phyloP scores from a whole-genome alignment of 1,140 invertebrate genomes.

The Manduca sexta region DNA sequence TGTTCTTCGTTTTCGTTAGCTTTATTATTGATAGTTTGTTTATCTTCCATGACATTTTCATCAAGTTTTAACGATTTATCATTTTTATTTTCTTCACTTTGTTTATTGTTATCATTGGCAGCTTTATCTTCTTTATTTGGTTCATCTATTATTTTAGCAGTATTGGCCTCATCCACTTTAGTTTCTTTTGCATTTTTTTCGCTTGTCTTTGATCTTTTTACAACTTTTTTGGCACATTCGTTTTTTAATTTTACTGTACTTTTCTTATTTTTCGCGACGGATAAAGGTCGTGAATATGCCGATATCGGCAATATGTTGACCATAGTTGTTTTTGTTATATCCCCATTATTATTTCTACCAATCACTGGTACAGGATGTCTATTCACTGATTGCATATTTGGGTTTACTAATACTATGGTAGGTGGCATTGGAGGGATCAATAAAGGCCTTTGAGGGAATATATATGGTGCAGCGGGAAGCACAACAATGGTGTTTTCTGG shows the following conservation, averaged over 20 bases:
- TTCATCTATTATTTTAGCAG: constrained; percentile 1
- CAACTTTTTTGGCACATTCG: constrained; percentile 25
- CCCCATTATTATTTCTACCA: constrained; percentile 44
- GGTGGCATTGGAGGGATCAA: constrained; percentile 56
- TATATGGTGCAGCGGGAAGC: constrained; percentile 55
- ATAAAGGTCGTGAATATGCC: constrained; percentile 72
- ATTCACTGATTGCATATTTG: constrained; percentile 48
- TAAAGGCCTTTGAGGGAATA: constrained; percentile 58
- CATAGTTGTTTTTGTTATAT: constrained; percentile 76
- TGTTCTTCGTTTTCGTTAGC: no score
- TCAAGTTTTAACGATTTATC: no score
- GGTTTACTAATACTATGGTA: constrained; percentile 56
- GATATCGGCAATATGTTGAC: constrained; percentile 82
- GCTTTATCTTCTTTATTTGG: background rate
- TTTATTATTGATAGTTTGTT: no score
- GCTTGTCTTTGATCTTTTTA: constrained; percentile 19
- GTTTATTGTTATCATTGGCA: no score
- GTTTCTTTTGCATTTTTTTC: background rate
- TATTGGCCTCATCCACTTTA: background rate
- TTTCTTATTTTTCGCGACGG: constrained; percentile 54
- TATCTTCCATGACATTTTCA: no score
- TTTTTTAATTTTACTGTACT: constrained; percentile 48
- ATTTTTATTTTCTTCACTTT: no score
- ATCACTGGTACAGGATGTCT: constrained; percentile 43
- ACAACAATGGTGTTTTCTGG: constrained; percentile 62